These are phyloP conservation scores for Poeciliopsis paucimaculata DNA, from an alignment of 2,797 vertebrate genomes.

Conservation along the genomic window DNA sequence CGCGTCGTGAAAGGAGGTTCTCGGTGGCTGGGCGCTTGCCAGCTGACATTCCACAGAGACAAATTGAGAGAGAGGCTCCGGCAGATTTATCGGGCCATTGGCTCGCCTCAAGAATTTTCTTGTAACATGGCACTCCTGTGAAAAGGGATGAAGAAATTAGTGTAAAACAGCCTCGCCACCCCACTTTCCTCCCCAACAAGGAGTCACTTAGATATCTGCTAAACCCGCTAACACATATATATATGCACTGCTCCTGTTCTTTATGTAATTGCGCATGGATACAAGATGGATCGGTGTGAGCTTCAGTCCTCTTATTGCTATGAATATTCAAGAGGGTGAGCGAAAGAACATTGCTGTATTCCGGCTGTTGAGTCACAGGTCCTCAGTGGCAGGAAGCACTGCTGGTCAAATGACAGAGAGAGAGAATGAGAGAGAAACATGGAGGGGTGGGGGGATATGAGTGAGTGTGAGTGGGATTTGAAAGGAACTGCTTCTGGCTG, in stretches of 20 bases:
- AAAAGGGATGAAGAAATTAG: constrained; percentile 83
- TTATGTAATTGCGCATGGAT: constrained; percentile 60
- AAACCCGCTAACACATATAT: constrained; percentile 12
- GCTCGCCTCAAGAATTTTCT: constrained; percentile 84
- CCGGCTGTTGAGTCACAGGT: constrained; percentile 83
- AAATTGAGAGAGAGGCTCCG: constrained; percentile 81
- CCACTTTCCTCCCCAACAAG: constrained; percentile 32
- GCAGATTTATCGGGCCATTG: constrained; percentile 85
- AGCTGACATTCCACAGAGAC: constrained; percentile 85
- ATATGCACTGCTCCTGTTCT: constrained; percentile 36
- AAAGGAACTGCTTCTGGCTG: constrained; percentile 82
- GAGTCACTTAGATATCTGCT: constrained; percentile 55
- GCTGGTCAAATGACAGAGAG: constrained; percentile 82
- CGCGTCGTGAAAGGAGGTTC: constrained; percentile 81
- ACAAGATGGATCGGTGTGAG: constrained; percentile 66
- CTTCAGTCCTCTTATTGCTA: constrained; percentile 71
- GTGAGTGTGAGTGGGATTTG: constrained; percentile 76
- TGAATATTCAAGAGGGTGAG: constrained; percentile 81
- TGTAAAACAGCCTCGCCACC: constrained; percentile 73
- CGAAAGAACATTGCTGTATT: constrained; percentile 74
- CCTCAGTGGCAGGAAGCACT: constrained; percentile 82
- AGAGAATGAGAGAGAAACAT: constrained; percentile 53
- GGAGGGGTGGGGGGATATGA: constrained; percentile 40
- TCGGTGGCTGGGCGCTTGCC: constrained; percentile 80
- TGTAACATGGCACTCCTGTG: constrained; percentile 83